Base-by-base conservation (phyloP, 2,888 invertebrate genomes). In the Eilema caniola region DNA sequence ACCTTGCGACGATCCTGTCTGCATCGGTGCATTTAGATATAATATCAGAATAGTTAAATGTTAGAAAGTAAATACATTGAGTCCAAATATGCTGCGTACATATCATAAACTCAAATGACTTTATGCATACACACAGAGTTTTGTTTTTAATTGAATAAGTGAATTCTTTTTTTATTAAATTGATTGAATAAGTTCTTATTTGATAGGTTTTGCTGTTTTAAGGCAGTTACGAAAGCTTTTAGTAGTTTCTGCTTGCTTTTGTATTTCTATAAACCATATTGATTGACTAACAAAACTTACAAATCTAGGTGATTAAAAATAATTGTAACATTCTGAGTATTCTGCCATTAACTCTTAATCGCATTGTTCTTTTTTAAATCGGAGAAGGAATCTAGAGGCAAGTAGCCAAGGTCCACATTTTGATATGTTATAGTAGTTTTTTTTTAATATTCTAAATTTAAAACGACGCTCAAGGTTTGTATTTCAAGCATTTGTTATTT, bases 381-480 rank as follows among this genome's bases (percentile, higher is more conserved):
- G 20, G 47, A 20, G 47, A 20, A 47, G 20, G 20, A 33, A 37
- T 37, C 33, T 12, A 37, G 33, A 41, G 16, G 41, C 3, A 53
- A n/a, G 53, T 10, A 53, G n/a, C 53, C 53, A 53, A 53, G 53
- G 53, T 53, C 53, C 53, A 53, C 53, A 53, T 53, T 53, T 53
- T 53, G 53, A 53, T 53, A 47, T 3, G n/a, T 53, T n/a, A 53
- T n/a, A 20, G 53, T 53, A 53, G 53, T 10, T 7, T 20, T 47
- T 53, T 10, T 53, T 53, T 53, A 53, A 31, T 62, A 37, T 12
- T 23, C 14, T n/a, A 33, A 62, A 61, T 61, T 28, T 61, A 61
- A 28, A 61, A n/a, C 53, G 53, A 53, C 53, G 47, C n/a, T n/a
- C n/a, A n/a, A 53, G n/a, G 53, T n/a, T 53, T 53, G 8, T 53